Conservation (phyloP, 2,797 vertebrate genomes). For the Somateria mollissima region DNA sequence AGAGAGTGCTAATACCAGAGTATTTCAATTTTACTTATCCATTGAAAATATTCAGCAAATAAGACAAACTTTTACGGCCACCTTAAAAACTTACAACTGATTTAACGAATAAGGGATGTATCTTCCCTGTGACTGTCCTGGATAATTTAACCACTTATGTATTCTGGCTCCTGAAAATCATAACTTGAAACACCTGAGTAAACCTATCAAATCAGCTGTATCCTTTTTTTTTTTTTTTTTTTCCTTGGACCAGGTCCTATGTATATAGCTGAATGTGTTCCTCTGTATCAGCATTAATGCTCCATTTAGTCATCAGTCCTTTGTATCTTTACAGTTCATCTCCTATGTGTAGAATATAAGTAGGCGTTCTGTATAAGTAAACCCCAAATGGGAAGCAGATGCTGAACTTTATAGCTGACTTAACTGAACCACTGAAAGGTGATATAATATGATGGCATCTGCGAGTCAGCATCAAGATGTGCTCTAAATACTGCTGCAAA, state of each 20-base stretch:
- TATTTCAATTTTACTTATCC: background rate
- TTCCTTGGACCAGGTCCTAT: background rate
- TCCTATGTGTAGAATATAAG: background rate
- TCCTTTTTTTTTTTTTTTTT: background rate
- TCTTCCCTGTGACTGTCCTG: background rate
- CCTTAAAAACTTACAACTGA: background rate
- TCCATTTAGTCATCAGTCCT: background rate
- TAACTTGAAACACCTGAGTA: background rate
- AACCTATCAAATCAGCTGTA: background rate
- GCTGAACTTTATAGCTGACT: slow-evolving; percentile 51
- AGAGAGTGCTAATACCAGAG: background rate
- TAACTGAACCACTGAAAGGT: slow-evolving; percentile 19
- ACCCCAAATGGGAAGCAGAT: background rate
- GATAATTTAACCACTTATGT: background rate
- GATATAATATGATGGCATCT: background rate
- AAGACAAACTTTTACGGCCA: background rate
- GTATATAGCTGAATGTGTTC: background rate
- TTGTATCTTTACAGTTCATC: background rate
- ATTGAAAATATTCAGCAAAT: background rate
- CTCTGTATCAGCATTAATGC: background rate
- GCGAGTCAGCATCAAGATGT: slow-evolving; percentile 43
- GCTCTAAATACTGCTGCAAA: background rate
- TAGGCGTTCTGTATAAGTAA: slow-evolving; percentile 18
- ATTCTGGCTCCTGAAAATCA: background rate
- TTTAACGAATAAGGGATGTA: background rate